These are phyloP conservation scores for Drosophila kepulauana DNA, from an alignment of 1,140 invertebrate species.

Conservation along the genomic window DNA sequence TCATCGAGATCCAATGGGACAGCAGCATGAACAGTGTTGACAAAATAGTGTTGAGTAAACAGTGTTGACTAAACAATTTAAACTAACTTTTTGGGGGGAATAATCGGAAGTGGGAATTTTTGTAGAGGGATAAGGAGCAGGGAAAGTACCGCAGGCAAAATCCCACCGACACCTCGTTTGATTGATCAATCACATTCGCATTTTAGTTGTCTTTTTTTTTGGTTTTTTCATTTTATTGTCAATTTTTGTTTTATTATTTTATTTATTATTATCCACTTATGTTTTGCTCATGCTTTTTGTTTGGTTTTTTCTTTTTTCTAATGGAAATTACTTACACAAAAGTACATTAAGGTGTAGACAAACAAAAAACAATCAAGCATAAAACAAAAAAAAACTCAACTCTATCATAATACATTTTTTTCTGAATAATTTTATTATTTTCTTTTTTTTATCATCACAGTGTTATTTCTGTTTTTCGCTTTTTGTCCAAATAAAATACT, in stretches of 20 bases:
- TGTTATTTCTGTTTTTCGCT: constrained; percentile 45
- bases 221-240: constrained; percentile 61
- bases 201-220: constrained; percentile 27
- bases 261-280: constrained; percentile 10
- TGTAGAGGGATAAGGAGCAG: neutral
- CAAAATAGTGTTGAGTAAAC: constrained; percentile 52
- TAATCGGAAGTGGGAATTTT: neutral
- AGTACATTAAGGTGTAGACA: constrained; percentile 52
- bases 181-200: constrained; percentile 16
- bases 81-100: constrained; percentile 10
- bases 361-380: constrained; percentile 27
- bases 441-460: constrained; percentile 58
- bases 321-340: constrained; percentile 57
- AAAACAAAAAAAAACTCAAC: constrained; percentile 17
- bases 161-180: constrained; percentile 47
- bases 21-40: constrained; percentile 45
- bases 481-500: constrained; percentile 49
- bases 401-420: constrained; percentile 59
- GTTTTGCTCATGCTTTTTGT: constrained; percentile 16
- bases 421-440: constrained; percentile 47
- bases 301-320: constrained; percentile 16
- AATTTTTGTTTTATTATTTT: constrained; percentile 36
- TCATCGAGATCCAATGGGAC: neutral
- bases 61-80: constrained; percentile 25
- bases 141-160: constrained; percentile 64